A percentile compares a stretch with the other conserved stretches of the same genome.
Evolutionary conservation across 1,140 invertebrate species (phyloP).

Genomic region (Venustaconcha ellipsiformis): DNA sequence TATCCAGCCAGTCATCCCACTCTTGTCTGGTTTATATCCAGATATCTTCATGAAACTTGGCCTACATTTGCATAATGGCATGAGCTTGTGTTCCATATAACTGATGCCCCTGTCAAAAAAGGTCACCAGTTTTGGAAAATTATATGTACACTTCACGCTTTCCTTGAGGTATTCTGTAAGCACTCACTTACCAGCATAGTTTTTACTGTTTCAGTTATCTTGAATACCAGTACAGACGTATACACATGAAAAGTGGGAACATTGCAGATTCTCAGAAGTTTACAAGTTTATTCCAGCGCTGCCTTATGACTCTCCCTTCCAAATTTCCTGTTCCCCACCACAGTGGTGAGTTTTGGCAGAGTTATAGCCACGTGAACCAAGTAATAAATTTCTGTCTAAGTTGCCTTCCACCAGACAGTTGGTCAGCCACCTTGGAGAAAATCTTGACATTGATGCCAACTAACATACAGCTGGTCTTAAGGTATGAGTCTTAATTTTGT

Average conservation of each 20-base stretch:
- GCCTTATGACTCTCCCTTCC: slow-evolving; percentile 11
- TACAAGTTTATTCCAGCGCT: slow-evolving; percentile 20
- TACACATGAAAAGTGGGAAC: neutral
- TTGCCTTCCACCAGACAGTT: slow-evolving; percentile 20
- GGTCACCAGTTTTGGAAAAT: no score
- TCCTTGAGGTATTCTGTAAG: no score
- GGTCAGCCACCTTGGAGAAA: slow-evolving; percentile 8
- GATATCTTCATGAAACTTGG: no score
- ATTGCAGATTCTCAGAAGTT: slow-evolving; percentile 1
- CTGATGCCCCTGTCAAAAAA: no score
- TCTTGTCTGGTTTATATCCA: no score
- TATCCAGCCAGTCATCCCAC: no score
- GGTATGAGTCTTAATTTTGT: neutral
- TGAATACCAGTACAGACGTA: slow-evolving; percentile 11
- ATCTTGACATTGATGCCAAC: slow-evolving; percentile 16
- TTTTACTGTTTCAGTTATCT: slow-evolving; percentile 12
- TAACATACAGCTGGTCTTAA: slow-evolving; percentile 14
- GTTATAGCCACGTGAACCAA: slow-evolving; percentile 16
- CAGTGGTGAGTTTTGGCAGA: neutral
- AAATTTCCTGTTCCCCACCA: slow-evolving; percentile 7
- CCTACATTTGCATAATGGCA: no score
- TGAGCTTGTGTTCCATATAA: no score
- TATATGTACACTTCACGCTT: no score
- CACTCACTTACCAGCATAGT: no score
- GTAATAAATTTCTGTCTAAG: slow-evolving; percentile 7